Evolutionary conservation across 2,797 vertebrate species (phyloP).

Genomic region (Scolopax bukidnonensis): DNA sequence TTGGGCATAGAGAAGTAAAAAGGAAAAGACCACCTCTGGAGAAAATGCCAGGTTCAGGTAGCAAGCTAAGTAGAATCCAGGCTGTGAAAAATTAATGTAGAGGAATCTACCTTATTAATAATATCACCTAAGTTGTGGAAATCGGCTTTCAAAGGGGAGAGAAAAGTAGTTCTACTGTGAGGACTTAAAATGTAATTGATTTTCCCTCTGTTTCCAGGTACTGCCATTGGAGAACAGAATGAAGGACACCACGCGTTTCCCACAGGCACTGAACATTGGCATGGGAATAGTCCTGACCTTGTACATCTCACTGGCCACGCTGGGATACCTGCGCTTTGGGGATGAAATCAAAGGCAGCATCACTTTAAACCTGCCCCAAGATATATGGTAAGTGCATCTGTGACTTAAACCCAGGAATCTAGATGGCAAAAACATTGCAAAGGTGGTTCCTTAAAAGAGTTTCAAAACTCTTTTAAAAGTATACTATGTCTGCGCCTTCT

Average conservation of each 20-base stretch:
- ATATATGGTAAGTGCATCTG: constrained; percentile 79
- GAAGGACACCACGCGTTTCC: constrained; percentile 82
- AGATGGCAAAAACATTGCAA: neutral
- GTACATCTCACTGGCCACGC: constrained; percentile 84
- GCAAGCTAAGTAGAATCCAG: neutral
- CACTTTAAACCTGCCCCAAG: constrained; percentile 88
- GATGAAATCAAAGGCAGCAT: constrained; percentile 88
- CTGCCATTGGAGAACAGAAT: constrained; percentile 90
- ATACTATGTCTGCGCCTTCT: neutral
- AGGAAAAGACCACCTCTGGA: neutral
- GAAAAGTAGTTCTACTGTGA: neutral
- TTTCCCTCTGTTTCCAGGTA: constrained; percentile 73
- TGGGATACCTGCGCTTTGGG: constrained; percentile 87
- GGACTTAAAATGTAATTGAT: neutral
- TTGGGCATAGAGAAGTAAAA: neutral
- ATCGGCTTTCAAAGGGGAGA: neutral
- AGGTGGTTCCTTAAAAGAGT: neutral
- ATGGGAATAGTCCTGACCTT: constrained; percentile 85
- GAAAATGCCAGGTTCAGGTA: neutral
- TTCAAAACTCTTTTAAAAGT: neutral
- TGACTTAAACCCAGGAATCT: neutral
- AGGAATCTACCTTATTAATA: neutral
- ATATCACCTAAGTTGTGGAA: neutral
- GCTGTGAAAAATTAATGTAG: neutral
- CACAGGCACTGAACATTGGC: constrained; percentile 83